Base-by-base conservation (phyloP, 2,113 vertebrate genomes). In the Oceanites oceanicus region DNA sequence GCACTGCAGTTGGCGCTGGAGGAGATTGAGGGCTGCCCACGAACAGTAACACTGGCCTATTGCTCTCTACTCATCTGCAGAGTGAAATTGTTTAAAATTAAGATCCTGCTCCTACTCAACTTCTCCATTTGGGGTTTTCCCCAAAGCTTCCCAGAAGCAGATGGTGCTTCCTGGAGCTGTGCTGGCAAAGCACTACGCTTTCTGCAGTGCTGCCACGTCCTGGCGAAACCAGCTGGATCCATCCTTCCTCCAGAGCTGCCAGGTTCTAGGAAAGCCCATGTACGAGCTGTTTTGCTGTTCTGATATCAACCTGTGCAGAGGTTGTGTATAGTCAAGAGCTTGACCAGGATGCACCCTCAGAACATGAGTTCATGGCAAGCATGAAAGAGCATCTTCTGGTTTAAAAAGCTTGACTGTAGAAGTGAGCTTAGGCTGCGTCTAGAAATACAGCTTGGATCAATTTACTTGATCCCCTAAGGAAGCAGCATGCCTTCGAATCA, bases 111-210 rank as follows among this genome's bases (percentile, higher is more conserved):
- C 79, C 93, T 71, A 93, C 93, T 96, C 95, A 93, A 52, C 95
- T 94, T 96, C 94, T 96, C 92, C 81, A 82, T 87, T 93, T 87
- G 90, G 94, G 92, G 86, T 62, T 96, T 97, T 94, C 95, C 92
- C 92, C 93, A 81, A 66, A 88, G 74, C 91, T 97, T 96, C 96
- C 94, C 90, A 96, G 96, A 95, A 97, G 71, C 95, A 96, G 76
- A 79, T 74, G 63, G 74, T 0, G 29, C 53, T 97, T 97, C 65
- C 92, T 95, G 87, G 90, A 88, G 80, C 42, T 53, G 30, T n/a
- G 72, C 88, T 76, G 5, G 10, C 42, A 66, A 73, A 65, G 72
- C 74, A 8, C 23, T 23, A 20, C 0, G 1, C 15, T 73, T 73
- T 66, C 73, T 61, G 70, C 83, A 53, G 87, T 0, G 0, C 77